Conservation (phyloP, 2,888 invertebrate genomes). For the Beris chalybata region DNA sequence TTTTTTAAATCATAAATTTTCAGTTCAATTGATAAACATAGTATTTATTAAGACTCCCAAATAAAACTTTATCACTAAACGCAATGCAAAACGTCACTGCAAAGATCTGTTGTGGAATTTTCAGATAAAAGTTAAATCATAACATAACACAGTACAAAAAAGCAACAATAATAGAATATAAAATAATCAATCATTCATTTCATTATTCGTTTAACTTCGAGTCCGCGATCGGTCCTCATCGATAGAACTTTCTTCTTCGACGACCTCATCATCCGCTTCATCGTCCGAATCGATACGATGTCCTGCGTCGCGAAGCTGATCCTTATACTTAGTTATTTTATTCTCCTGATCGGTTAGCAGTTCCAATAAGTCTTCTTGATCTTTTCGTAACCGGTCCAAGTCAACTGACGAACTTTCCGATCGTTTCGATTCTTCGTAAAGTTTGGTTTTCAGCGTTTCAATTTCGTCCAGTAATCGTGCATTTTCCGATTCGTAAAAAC, state of each 20-base stretch:
- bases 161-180: too few species aligned
- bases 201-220: not conserved
- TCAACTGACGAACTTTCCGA: constrained; percentile 54
- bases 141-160: too few species aligned
- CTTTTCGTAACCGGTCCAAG: constrained; percentile 71
- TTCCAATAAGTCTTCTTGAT: constrained; percentile 91
- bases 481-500: constrained; percentile 50
- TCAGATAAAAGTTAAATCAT: too few species aligned
- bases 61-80: too few species aligned
- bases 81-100: too few species aligned
- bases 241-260: constrained; percentile 37
- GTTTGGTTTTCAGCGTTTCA: constrained; percentile 51
- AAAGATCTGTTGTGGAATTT: too few species aligned
- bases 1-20: too few species aligned
- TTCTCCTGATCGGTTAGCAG: constrained; percentile 84
- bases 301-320: constrained; percentile 60
- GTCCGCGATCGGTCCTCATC: not conserved
- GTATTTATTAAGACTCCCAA: too few species aligned
- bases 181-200: not conserved
- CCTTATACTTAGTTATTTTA: constrained; percentile 69
- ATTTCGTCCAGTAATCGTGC: constrained; percentile 50
- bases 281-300: constrained; percentile 54
- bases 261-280: constrained; percentile 50
- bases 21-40: too few species aligned
- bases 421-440: constrained; percentile 44